Evolutionary conservation across 2,113 vertebrate species (phyloP).

Genomic region (Otus sunia): DNA sequence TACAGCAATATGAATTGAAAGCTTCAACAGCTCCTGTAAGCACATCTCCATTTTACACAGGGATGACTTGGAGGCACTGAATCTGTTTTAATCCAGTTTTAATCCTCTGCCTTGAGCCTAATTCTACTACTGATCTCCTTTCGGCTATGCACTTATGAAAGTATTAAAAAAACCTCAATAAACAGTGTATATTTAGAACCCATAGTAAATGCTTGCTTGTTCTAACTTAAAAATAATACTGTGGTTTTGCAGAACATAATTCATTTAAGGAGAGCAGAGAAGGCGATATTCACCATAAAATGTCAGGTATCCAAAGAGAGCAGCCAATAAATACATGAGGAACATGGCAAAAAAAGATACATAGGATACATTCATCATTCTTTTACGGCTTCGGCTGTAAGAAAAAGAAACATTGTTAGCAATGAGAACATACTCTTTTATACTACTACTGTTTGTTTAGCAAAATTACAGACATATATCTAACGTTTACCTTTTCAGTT

Average conservation of each 20-base stretch:
- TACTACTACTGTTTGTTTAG: not conserved
- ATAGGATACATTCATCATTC: conserved; percentile 96
- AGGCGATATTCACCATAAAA: conserved; percentile 86
- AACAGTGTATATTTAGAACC: not conserved
- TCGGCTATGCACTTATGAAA: not conserved
- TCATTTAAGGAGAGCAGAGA: not conserved
- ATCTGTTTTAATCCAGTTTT: not conserved
- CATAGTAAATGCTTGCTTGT: not conserved
- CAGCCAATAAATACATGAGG: conserved; percentile 95
- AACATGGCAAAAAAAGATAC: conserved; percentile 97
- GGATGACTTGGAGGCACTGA: not conserved
- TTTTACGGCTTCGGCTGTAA: conserved; percentile 86
- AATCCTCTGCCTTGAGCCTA: not conserved
- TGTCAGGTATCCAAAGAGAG: conserved; percentile 96
- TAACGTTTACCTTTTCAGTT: conserved; percentile 89
- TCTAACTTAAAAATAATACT: not conserved
- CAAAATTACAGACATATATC: not conserved
- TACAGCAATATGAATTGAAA: not conserved
- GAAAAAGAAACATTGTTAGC: conserved; percentile 19
- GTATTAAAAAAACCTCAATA: not conserved
- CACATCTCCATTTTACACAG: not conserved
- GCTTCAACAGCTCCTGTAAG: not conserved
- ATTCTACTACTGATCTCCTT: not conserved
- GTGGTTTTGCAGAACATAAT: not conserved
- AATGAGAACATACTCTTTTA: not conserved